A percentile compares a stretch with the other conserved stretches of the same genome.
Conservation (phyloP, 2,888 invertebrate genomes). For the Pegoplata infirma region DNA sequence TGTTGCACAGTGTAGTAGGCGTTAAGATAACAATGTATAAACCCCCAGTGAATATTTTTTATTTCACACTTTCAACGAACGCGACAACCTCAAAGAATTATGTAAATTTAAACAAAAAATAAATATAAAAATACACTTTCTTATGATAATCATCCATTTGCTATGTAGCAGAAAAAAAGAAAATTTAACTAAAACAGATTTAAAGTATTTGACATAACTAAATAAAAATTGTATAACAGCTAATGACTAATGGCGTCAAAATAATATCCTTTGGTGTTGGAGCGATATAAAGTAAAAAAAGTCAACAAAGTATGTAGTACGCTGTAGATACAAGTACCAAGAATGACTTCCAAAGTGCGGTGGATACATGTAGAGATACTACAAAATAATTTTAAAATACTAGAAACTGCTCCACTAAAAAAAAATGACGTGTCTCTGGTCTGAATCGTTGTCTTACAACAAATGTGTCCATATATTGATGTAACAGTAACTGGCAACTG, state of each 20-base stretch:
- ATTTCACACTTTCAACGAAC: background rate
- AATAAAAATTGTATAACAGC: constrained; percentile 37
- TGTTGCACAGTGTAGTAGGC: background rate
- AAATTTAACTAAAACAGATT: background rate
- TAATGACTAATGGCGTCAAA: constrained; percentile 60
- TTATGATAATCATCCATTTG: background rate
- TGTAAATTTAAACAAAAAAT: background rate
- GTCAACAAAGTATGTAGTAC: background rate
- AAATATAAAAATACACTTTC: background rate
- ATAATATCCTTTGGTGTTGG: constrained; percentile 53
- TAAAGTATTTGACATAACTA: background rate
- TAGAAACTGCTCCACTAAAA: background rate
- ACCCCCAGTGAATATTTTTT: background rate
- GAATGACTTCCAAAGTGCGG: constrained; percentile 10
- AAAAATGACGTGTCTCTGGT: constrained; percentile 12
- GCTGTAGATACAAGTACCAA: background rate
- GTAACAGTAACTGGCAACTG: constrained; percentile 34
- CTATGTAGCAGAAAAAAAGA: background rate
- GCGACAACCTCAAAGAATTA: background rate
- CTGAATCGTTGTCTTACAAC: background rate
- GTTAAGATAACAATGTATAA: background rate
- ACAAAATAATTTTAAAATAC: background rate
- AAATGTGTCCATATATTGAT: background rate
- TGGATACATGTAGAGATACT: background rate
- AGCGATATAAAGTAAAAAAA: background rate